phyloP scores from a whole-genome alignment of 2,888 invertebrate species.

The Dyspetes luteomarginatus region DNA sequence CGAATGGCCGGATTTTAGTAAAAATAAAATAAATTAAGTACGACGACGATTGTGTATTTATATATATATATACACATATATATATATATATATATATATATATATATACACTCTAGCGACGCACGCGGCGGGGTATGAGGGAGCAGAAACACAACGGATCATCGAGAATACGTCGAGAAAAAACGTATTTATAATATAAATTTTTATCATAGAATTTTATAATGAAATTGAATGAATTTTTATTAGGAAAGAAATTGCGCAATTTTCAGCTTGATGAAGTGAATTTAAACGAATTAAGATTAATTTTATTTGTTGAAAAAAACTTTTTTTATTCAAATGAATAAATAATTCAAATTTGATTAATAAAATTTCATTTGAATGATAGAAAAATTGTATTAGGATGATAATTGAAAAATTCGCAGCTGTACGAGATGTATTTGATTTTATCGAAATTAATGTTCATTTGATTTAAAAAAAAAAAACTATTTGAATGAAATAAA shows the following conservation, averaged over 20 bases:
- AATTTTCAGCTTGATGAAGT: too few species aligned
- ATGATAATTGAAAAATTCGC: too few species aligned
- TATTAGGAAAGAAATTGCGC: too few species aligned
- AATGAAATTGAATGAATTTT: background rate
- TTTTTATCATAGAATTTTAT: background rate
- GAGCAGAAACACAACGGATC: conserved; percentile 63
- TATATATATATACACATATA: background rate
- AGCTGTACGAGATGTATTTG: too few species aligned
- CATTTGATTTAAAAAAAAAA: too few species aligned
- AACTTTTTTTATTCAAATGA: too few species aligned
- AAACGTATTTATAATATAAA: conserved; percentile 50
- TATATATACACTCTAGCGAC: conserved; percentile 69
- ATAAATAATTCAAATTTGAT: background rate
- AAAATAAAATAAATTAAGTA: conserved; percentile 80
- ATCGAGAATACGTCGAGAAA: conserved; percentile 57
- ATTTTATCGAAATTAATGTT: too few species aligned
- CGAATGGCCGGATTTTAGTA: conserved; percentile 49
- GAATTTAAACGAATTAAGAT: too few species aligned
- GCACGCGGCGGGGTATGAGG: conserved; percentile 62
- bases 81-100: background rate
- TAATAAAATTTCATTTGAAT: too few species aligned
- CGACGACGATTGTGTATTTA: conserved; percentile 69
- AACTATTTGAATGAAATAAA: background rate
- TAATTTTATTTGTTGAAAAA: too few species aligned
- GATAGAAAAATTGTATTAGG: too few species aligned